Evolutionary conservation across 2,797 vertebrate genomes (phyloP).

Genomic region (Kryptolebias ocellatus): DNA sequence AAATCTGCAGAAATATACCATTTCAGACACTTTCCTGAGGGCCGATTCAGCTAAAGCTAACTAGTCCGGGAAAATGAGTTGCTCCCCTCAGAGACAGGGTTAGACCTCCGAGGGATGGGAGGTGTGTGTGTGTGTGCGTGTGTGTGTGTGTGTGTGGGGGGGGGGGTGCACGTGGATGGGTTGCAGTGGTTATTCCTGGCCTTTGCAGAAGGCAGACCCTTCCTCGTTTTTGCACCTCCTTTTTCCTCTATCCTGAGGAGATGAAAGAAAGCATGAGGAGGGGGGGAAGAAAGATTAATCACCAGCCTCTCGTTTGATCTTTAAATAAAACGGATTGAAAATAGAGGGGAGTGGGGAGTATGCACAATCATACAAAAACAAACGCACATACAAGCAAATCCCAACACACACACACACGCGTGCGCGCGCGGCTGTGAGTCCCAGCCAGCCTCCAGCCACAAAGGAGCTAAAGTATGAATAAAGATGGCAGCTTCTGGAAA

Average conservation of each 20-base stretch:
- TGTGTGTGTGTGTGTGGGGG: too few relatives aligned
- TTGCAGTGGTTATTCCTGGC: slow-evolving; percentile 72
- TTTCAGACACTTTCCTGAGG: slow-evolving; percentile 30
- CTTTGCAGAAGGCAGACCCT: slow-evolving; percentile 61
- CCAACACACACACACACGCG: slow-evolving; percentile 35
- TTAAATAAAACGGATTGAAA: slow-evolving; percentile 84
- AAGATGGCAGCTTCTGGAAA: slow-evolving; percentile 81
- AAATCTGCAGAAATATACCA: slow-evolving; percentile 37
- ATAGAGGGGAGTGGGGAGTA: slow-evolving; percentile 53
- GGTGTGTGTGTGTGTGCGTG: too few relatives aligned
- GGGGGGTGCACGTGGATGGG: slow-evolving; percentile 26
- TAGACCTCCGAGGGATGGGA: slow-evolving; percentile 49
- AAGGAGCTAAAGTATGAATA: slow-evolving; percentile 76
- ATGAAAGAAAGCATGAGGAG: slow-evolving; percentile 77
- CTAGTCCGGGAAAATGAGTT: slow-evolving; percentile 33
- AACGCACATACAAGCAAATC: slow-evolving; percentile 20
- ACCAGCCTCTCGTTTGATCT: slow-evolving; percentile 83
- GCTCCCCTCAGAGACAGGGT: slow-evolving; percentile 38
- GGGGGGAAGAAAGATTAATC: slow-evolving; percentile 81
- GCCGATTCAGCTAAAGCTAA: slow-evolving; percentile 22
- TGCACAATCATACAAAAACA: slow-evolving; percentile 43
- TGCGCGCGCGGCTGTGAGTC: slow-evolving; percentile 45
- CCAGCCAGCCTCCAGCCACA: slow-evolving; percentile 73
- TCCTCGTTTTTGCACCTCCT: slow-evolving; percentile 51
- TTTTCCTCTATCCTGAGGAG: slow-evolving; percentile 65